These are phyloP conservation scores for Ptyas mucosa DNA, from an alignment of 2,113 vertebrate species.

Conservation along the genomic window DNA sequence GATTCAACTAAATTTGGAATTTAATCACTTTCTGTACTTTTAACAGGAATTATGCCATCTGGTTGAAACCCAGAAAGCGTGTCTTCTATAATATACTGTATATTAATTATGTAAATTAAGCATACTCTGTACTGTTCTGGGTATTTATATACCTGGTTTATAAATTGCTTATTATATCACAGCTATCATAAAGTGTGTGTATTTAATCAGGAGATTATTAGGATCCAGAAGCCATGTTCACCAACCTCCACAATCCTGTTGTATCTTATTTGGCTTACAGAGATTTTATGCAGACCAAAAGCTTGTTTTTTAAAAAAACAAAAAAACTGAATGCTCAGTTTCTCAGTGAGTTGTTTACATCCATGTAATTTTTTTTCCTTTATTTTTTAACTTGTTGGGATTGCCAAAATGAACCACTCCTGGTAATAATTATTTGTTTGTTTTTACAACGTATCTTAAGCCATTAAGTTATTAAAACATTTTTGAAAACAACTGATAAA, in stretches of 20 bases:
- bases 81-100: background rate
- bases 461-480: background rate
- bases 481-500: constrained; percentile 26
- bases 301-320: background rate
- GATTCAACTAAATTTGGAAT: background rate
- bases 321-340: background rate
- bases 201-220: background rate
- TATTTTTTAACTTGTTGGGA: background rate
- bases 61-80: background rate
- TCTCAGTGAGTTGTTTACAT: background rate
- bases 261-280: background rate
- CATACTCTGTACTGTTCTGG: background rate
- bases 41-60: background rate
- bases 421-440: background rate
- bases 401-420: background rate
- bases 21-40: background rate
- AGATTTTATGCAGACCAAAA: background rate
- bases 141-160: background rate
- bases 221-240: background rate
- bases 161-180: background rate
- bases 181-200: background rate
- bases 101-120: background rate
- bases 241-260: background rate
- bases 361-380: too few species aligned
- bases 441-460: background rate